phyloP scores from a whole-genome alignment of 2,888 invertebrate species.

The Oligia strigilis region DNA sequence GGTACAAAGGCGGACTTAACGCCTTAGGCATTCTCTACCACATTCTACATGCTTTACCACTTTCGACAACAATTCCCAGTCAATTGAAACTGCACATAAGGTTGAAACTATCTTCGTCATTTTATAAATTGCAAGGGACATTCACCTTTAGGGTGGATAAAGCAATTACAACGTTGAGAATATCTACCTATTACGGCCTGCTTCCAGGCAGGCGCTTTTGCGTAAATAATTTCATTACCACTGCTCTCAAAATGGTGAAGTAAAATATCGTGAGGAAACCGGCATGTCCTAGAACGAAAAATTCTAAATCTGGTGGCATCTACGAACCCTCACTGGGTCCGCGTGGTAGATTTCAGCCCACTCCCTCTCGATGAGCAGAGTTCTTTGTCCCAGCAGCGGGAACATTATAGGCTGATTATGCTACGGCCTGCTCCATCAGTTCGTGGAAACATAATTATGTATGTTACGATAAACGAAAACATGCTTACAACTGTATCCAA shows the following conservation, averaged over 20 bases:
- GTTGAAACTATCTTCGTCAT: not conserved
- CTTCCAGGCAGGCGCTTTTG: not conserved
- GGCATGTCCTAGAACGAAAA: too few relatives aligned
- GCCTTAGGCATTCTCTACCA: not conserved
- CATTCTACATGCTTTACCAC: not conserved
- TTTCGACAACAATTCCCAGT: not conserved
- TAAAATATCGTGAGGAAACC: not conserved
- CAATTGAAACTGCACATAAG: not conserved
- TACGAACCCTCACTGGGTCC: not conserved
- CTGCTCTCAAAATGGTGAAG: not conserved
- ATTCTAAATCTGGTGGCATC: too few relatives aligned
- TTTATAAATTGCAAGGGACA: not conserved
- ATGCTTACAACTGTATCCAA: slow-evolving; percentile 8
- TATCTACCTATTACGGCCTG: not conserved
- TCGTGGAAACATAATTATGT: not conserved
- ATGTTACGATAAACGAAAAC: not conserved
- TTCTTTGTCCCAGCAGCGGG: not conserved
- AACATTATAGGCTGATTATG: too few relatives aligned
- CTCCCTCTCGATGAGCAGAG: not conserved
- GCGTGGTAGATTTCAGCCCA: not conserved
- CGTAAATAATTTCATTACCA: not conserved
- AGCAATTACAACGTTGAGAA: not conserved
- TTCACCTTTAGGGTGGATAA: not conserved
- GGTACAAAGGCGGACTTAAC: too few relatives aligned
- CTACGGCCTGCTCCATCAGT: not conserved